phyloP scores from a whole-genome alignment of 2,888 invertebrate species.

The Pollenia angustigena region DNA sequence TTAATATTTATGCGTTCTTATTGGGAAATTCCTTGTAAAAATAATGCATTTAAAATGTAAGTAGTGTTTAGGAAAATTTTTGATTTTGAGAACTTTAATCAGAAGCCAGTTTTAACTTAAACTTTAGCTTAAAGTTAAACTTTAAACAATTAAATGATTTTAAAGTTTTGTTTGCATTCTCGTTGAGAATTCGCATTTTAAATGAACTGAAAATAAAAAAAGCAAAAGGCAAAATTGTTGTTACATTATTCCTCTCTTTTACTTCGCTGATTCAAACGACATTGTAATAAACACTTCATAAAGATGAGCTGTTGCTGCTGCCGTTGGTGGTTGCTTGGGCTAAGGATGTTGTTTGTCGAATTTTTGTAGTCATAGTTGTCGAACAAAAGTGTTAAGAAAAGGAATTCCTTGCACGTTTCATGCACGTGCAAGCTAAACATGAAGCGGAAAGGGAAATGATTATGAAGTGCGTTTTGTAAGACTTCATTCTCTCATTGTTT shows the following conservation, averaged over 20 bases:
- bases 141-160: too few relatives aligned
- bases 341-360: constrained; percentile 26
- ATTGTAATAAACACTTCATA: constrained; percentile 60
- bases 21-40: too few relatives aligned
- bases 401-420: constrained; percentile 82
- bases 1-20: too few relatives aligned
- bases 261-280: constrained; percentile 21
- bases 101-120: too few relatives aligned
- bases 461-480: constrained; percentile 76
- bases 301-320: constrained; percentile 32
- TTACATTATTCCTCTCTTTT: background rate
- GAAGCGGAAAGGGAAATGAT: constrained; percentile 76
- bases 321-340: constrained; percentile 25
- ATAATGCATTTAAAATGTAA: too few relatives aligned
- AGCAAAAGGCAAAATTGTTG: background rate
- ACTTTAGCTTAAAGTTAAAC: too few relatives aligned
- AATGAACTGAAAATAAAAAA: too few relatives aligned
- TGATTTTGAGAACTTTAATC: too few relatives aligned
- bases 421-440: constrained; percentile 79
- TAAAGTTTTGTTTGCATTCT: too few relatives aligned
- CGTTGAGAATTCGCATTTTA: too few relatives aligned
- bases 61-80: too few relatives aligned
- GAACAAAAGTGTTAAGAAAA: constrained; percentile 76
- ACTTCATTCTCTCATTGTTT: constrained; percentile 45
- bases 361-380: constrained; percentile 6